Conservation (phyloP, 2,797 vertebrate genomes). For the Oreortyx pictus region DNA sequence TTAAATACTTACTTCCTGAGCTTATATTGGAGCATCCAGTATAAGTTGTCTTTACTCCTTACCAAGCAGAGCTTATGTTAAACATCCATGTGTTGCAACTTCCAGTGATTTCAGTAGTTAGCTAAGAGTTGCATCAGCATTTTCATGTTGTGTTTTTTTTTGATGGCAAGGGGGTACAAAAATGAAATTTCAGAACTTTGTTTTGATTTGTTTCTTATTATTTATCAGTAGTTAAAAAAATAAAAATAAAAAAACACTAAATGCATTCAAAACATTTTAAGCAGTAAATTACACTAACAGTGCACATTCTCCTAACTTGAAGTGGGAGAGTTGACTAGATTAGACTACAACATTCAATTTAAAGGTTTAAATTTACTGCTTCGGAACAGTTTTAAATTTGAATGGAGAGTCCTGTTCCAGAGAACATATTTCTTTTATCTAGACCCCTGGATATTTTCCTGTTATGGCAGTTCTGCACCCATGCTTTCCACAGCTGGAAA, state of each 20-base stretch:
- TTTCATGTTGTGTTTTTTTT: not conserved
- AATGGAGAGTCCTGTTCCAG: not conserved
- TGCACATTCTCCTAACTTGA: not conserved
- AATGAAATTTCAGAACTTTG: not conserved
- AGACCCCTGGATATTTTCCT: not conserved
- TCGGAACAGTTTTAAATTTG: not conserved
- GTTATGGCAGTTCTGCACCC: not conserved
- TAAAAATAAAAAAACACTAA: not conserved
- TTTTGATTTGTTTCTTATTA: not conserved
- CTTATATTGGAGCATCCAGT: not conserved
- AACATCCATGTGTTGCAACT: not conserved
- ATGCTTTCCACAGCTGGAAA: not conserved
- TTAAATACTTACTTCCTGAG: not conserved
- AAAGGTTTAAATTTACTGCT: not conserved
- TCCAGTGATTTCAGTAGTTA: not conserved
- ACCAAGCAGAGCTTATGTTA: not conserved
- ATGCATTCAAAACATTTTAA: not conserved
- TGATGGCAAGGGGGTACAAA: not conserved
- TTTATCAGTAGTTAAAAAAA: not conserved
- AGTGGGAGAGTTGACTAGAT: not conserved
- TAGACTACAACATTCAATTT: not conserved
- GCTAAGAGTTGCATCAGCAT: not conserved
- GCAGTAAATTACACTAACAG: not conserved
- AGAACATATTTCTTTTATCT: not conserved
- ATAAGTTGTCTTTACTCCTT: not conserved